Evolutionary conservation across 2,113 vertebrate species (phyloP), one percentile per base, ranked within the genome.

Genomic region (Pica pica): DNA sequence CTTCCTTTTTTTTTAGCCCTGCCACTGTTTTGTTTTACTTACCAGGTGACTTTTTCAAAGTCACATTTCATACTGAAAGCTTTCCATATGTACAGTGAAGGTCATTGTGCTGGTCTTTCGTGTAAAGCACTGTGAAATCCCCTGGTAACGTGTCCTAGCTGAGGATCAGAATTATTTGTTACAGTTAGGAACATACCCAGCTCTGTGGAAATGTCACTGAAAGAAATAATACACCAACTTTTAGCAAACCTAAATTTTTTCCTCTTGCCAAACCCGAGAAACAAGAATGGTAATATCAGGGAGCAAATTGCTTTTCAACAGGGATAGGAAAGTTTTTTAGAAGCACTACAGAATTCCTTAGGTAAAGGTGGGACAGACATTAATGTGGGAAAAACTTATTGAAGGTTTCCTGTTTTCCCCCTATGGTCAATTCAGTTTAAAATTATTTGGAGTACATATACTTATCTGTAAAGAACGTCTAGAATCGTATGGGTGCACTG

Each of bases 51-150:
- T 23, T 49, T 64, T 75, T 56, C 50, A 24, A 16, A 30, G 50
- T n/a, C 42, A 6, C 12, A 6, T 49, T 75, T 65, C 30, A 10
- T 7, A 4, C 28, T 30, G 42, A 30, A 41, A 16, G 6, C n/a
- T n/a, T 56, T 57, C 16, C 50, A 16, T 1, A 6, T 5, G 10
- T 13, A 1, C 30, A 41, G 0, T 19, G 82, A 28, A n/a, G 69
- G n/a, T 56, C 42, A 9, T 10, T 49, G 50, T 16, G 35, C 35
- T 49, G 35, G 3, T 41, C 2, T 16, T n/a, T 28, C 10, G n/a
- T 41, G 28, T 10, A 13, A n/a, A 56, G 23, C 41, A 3, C 23
- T 56, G 24, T 10, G 30, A n/a, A 30, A 57, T 30, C 8, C 24
- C 42, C 35, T 65, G 60, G 41, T 16, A 24, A 23, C 0, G 2